These are phyloP conservation scores for Ladona fulva DNA, from an alignment of 1,140 invertebrate genomes.

Conservation along the genomic window DNA sequence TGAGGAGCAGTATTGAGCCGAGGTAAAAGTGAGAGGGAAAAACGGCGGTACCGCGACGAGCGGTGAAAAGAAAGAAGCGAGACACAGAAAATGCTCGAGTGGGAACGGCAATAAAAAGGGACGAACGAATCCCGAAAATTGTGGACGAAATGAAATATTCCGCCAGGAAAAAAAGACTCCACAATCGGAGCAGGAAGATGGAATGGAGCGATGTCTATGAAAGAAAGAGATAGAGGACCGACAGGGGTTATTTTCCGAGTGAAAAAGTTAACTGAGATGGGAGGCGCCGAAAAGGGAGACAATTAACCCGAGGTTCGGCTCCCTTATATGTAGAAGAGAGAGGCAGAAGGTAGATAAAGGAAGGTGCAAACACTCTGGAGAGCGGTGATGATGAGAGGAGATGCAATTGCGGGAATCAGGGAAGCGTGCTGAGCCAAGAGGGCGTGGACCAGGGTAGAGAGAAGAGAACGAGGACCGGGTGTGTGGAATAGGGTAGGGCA, in stretches of 20 bases:
- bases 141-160: too few species aligned
- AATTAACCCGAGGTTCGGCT: background rate
- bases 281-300: background rate
- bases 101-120: too few species aligned
- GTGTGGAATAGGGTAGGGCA: too few species aligned
- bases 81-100: too few species aligned
- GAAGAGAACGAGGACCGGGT: background rate
- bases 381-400: background rate
- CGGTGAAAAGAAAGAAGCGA: too few species aligned
- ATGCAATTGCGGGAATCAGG: background rate
- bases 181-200: too few species aligned
- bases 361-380: background rate
- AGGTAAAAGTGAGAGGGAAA: too few species aligned
- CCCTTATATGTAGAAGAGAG: background rate
- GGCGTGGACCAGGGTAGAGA: background rate
- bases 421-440: background rate
- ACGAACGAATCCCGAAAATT: too few species aligned
- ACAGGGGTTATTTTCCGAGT: background rate
- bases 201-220: too few species aligned
- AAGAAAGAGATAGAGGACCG: background rate
- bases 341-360: background rate
- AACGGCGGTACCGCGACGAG: too few species aligned
- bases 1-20: background rate
- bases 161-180: too few species aligned
- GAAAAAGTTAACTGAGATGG: too few species aligned